Base-by-base conservation (phyloP, 2,888 invertebrate genomes). In the Lingula anatina region DNA sequence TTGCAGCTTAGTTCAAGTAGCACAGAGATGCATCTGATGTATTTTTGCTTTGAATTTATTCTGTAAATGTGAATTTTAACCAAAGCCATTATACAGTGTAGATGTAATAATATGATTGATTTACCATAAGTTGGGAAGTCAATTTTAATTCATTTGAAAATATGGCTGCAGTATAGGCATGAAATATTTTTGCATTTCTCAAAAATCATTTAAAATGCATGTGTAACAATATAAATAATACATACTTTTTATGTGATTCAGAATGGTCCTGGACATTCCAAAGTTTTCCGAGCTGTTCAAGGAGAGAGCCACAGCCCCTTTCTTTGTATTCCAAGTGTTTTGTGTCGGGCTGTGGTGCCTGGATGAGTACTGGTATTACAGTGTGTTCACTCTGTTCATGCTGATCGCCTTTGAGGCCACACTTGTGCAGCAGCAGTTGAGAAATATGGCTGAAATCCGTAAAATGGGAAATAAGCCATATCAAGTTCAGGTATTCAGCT, bases 301-400 rank as follows among this genome's bases (percentile, higher is more conserved):
- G 65, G 99, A 99, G 79, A 82, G 99, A 64, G 99, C 99, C 1
- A 96, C 97, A 0, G 97, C 99, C 0, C 99, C 99, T 2, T 99
- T 99, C 79, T 99, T 99, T 78, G 96, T 99, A 4, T 99, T 99
- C 78, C 99, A 99, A 87, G 92, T 99, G 50, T 97, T 99, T 76
- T 99, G 97, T 71, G 97, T 99, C 41, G 90, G 88, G 12, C 81
- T 99, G 2, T 99, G 99, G 99, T 99, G 99, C 79, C 81, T 99
- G 60, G 99, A 99, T 74, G 95, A 95, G 73, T 97, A 95, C 78
- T 95, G 95, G 95, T 81, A 95, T 76, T 97, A 96, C 77, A 94
- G 93, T 47, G 84, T 97, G 52, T 96, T 97, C 76, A 97, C 97
- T 0, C 83, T 97, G 1, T 83, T 91, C 46, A 96, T 97, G 96